Percentiles rank a stretch among this genome's conserved stretches.
Evolutionary conservation across 2,797 vertebrate genomes (phyloP).

Genomic region (Clarias fuscus): DNA sequence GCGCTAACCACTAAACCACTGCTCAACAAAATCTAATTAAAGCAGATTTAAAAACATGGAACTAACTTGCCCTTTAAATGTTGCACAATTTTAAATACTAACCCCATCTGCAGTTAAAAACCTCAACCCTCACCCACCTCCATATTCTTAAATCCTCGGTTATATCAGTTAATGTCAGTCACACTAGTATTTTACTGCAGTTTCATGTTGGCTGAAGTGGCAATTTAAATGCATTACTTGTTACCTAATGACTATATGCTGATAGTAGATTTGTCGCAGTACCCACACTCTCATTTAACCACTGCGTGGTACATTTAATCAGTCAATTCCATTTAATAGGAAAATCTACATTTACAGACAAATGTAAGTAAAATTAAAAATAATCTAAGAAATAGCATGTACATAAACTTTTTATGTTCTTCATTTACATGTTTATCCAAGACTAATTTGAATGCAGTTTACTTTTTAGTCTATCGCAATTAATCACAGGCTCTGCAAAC

Average conservation of each 20-base stretch:
- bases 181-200: conserved; percentile 19
- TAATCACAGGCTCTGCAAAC: conserved; percentile 48
- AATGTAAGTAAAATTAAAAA: conserved; percentile 35
- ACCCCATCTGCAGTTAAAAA: background rate
- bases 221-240: conserved; percentile 37
- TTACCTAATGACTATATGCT: conserved; percentile 38
- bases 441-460: background rate
- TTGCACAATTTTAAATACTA: too few species aligned
- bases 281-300: conserved; percentile 10
- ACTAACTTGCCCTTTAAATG: too few species aligned
- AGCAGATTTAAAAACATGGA: too few species aligned
- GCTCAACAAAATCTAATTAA: too few species aligned
- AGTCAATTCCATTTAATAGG: conserved; percentile 26
- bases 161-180: background rate
- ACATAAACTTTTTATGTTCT: conserved; percentile 44
- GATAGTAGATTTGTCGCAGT: conserved; percentile 14
- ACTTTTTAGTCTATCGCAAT: conserved; percentile 40
- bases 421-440: conserved; percentile 33
- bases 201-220: conserved; percentile 12
- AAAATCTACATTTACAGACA: conserved; percentile 42
- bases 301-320: conserved; percentile 10
- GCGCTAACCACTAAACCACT: too few species aligned
- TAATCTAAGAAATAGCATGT: conserved; percentile 20
- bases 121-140: background rate
- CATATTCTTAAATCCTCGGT: background rate